phyloP scores from a whole-genome alignment of 2,113 vertebrate species.

The Trematomus loennbergii region DNA sequence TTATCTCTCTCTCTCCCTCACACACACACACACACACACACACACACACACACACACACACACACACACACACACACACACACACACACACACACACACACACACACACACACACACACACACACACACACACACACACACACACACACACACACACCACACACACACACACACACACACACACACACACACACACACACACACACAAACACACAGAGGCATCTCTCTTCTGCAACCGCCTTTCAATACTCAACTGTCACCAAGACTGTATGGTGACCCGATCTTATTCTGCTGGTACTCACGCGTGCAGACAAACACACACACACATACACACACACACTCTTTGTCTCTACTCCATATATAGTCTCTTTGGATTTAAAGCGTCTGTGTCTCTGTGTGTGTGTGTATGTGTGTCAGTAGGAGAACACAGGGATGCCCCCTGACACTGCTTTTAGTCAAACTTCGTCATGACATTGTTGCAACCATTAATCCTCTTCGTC shows the following conservation, averaged over 20 bases:
- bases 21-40: neutral
- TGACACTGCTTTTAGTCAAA: slow-evolving; percentile 33
- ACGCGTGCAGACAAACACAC: slow-evolving; percentile 43
- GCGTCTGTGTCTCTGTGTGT: slow-evolving; percentile 35
- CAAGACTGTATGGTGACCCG: slow-evolving; percentile 82
- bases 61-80: slow-evolving; percentile 48
- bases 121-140: slow-evolving; percentile 36
- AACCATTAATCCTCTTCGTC: neutral
- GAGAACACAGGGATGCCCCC: slow-evolving; percentile 23
- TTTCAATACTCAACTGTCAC: slow-evolving; percentile 83
- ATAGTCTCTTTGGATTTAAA: slow-evolving; percentile 53
- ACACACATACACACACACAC: slow-evolving; percentile 62
- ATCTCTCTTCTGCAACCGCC: slow-evolving; percentile 73
- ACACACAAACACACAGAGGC: slow-evolving; percentile 70
- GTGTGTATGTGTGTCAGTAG: neutral
- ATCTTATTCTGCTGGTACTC: slow-evolving; percentile 81
- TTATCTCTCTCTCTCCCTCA: neutral
- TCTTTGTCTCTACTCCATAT: slow-evolving; percentile 49
- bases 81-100: slow-evolving; percentile 7
- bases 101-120: slow-evolving; percentile 43
- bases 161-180: slow-evolving; percentile 41
- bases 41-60: slow-evolving; percentile 24
- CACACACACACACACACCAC: slow-evolving; percentile 41
- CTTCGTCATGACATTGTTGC: slow-evolving; percentile 62
- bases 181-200: slow-evolving; percentile 36